These are phyloP conservation scores for Arrhamphus sclerolepis DNA, from an alignment of 2,797 vertebrate species.

Conservation along the genomic window DNA sequence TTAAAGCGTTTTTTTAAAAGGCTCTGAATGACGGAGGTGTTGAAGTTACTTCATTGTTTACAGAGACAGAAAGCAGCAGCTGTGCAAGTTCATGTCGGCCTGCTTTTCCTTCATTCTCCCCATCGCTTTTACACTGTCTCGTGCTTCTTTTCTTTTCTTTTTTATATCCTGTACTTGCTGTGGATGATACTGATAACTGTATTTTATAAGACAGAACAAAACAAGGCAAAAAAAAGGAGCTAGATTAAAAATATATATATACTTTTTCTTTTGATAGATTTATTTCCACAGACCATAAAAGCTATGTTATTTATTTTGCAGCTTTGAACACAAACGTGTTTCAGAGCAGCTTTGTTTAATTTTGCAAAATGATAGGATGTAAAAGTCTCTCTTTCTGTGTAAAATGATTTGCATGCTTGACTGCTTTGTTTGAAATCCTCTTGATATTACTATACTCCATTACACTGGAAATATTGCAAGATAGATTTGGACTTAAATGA, in stretches of 20 bases:
- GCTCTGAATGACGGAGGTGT: background rate
- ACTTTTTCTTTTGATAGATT: too few species aligned
- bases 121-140: background rate
- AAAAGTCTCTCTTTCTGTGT: slow-evolving; percentile 1
- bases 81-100: slow-evolving; percentile 50
- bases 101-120: slow-evolving; percentile 8
- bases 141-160: too few species aligned
- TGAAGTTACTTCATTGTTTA: slow-evolving; percentile 54
- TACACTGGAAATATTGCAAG: too few species aligned
- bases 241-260: too few species aligned
- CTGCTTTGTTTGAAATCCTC: background rate
- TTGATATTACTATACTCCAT: too few species aligned
- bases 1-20: too few species aligned
- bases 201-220: too few species aligned
- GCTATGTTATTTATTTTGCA: background rate
- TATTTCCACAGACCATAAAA: background rate
- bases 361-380: background rate
- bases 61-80: slow-evolving; percentile 24
- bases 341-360: background rate
- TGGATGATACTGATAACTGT: background rate
- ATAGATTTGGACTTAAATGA: too few species aligned
- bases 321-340: background rate
- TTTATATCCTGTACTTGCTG: background rate
- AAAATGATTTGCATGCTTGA: background rate
- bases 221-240: too few species aligned